A percentile compares a stretch with the other conserved stretches of the same genome.
These are phyloP conservation scores for Oreochromis niloticus DNA, from an alignment of 2,113 vertebrate genomes.

Conservation along the genomic window DNA sequence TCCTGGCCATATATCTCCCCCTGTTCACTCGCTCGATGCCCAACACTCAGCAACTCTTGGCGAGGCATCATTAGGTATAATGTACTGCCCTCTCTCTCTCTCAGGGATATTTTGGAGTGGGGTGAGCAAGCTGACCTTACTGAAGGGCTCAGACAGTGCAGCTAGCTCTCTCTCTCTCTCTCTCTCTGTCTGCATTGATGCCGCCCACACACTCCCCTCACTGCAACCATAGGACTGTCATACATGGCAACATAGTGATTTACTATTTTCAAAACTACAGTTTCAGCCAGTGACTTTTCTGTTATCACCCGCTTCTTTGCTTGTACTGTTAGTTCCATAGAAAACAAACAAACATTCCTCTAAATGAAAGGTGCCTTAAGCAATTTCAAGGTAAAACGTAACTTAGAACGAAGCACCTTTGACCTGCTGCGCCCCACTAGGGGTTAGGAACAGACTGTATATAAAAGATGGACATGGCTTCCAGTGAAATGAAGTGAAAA, in stretches of 20 bases:
- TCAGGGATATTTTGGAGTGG: slow-evolving; percentile 51
- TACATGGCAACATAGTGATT: neutral
- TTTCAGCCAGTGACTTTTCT: neutral
- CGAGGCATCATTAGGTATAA: slow-evolving; percentile 66
- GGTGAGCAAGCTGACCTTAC: slow-evolving; percentile 53
- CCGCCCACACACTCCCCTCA: neutral
- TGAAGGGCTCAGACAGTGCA: slow-evolving; percentile 26
- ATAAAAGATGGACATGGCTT: neutral
- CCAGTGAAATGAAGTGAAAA: neutral
- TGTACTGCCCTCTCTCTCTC: slow-evolving; percentile 37
- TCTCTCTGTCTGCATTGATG: neutral
- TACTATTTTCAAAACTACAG: neutral
- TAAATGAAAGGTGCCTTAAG: neutral
- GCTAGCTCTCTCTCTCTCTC: neutral
- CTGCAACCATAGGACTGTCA: neutral
- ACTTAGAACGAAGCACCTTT: neutral
- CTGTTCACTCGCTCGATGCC: slow-evolving; percentile 12
- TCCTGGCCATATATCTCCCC: slow-evolving; percentile 44
- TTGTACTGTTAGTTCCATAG: neutral
- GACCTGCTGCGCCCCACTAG: neutral
- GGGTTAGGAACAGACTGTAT: neutral
- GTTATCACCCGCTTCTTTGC: neutral
- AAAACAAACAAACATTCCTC: neutral
- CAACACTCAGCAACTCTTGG: slow-evolving; percentile 65
- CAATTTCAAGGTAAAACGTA: accelerated